Percentiles rank a stretch among this genome's conserved stretches.
phyloP scores from a whole-genome alignment of 2,113 vertebrate genomes.

The Rhineura floridana region DNA sequence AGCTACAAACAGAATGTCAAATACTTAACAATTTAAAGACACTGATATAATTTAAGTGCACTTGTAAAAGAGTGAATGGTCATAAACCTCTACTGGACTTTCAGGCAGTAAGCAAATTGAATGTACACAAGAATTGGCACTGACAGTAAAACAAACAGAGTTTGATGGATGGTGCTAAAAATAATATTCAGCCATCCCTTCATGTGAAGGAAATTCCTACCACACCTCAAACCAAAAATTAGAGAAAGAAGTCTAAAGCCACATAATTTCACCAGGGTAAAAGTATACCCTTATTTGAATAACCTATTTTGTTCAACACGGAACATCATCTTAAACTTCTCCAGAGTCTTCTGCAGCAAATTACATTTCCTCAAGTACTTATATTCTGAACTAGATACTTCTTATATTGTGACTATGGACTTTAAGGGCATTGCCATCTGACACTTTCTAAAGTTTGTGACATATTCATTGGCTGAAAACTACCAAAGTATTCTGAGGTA shows the following conservation, averaged over 20 bases:
- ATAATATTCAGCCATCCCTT: slow-evolving; percentile 69
- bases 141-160: slow-evolving; percentile 64
- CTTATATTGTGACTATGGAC: slow-evolving; percentile 54
- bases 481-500: slow-evolving; percentile 74
- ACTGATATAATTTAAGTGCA: background rate
- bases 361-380: slow-evolving; percentile 64
- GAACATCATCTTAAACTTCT: slow-evolving; percentile 66
- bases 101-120: slow-evolving; percentile 9
- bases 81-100: slow-evolving; percentile 38
- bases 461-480: slow-evolving; percentile 59
- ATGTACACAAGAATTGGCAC: slow-evolving; percentile 51
- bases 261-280: slow-evolving; percentile 74
- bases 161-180: slow-evolving; percentile 69
- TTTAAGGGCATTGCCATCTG: slow-evolving; percentile 56
- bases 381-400: slow-evolving; percentile 54
- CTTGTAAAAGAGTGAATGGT: slow-evolving; percentile 32
- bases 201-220: slow-evolving; percentile 75
- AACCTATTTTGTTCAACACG: slow-evolving; percentile 70
- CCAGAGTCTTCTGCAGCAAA: slow-evolving; percentile 66
- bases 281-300: slow-evolving; percentile 71
- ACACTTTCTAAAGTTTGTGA: slow-evolving; percentile 60
- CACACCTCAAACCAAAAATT: slow-evolving; percentile 75
- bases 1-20: background rate
- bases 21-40: background rate
- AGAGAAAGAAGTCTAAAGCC: slow-evolving; percentile 69